Conservation (phyloP, 2,113 vertebrate genomes). For the Gasterosteus aculeatus region DNA sequence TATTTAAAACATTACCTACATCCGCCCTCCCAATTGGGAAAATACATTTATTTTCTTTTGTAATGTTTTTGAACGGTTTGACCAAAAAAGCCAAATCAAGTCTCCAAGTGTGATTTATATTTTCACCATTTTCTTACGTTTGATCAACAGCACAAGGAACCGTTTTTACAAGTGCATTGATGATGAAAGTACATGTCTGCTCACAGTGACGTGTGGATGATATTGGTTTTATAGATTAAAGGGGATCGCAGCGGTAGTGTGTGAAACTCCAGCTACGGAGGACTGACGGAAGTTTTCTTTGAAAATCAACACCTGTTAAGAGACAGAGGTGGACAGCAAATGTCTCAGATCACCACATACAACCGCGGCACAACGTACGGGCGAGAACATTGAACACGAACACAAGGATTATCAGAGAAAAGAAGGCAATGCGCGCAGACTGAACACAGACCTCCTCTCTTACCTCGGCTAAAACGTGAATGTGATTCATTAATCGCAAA, state of each 20-base stretch:
- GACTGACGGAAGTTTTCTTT: neutral
- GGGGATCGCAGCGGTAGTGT: neutral
- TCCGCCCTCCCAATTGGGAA: neutral
- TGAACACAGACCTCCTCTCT: conserved; percentile 11
- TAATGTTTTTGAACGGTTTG: neutral
- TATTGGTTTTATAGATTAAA: neutral
- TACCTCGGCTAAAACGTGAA: conserved; percentile 49
- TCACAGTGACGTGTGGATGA: neutral
- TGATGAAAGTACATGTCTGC: neutral
- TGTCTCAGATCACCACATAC: neutral
- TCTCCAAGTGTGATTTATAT: neutral
- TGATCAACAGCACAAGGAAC: neutral
- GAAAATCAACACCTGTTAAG: neutral
- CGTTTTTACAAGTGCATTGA: neutral
- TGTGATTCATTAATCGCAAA: conserved; percentile 63
- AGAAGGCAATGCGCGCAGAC: conserved; percentile 4
- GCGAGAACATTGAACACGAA: conserved; percentile 35
- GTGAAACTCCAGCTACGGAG: neutral
- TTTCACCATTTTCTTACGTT: neutral
- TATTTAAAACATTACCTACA: neutral
- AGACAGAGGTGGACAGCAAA: neutral
- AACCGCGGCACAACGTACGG: conserved; percentile 8
- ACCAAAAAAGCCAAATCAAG: neutral
- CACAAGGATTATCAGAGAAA: conserved; percentile 12
- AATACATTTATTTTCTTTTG: neutral